phyloP scores from a whole-genome alignment of 2,113 vertebrate species.

The Oreotrochilus melanogaster region DNA sequence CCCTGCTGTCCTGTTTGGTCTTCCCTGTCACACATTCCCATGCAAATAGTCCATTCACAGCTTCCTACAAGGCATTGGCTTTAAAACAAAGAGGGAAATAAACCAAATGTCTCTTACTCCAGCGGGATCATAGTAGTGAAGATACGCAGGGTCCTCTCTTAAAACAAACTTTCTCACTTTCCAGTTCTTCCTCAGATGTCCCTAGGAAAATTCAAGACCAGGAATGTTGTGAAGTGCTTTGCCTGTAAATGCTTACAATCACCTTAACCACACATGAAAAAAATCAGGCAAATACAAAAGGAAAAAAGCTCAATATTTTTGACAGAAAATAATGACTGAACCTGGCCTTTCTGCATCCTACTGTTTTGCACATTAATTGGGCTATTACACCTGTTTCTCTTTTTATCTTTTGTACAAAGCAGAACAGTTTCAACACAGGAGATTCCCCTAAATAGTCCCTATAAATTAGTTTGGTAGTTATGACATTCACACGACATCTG shows the following conservation, averaged over 20 bases:
- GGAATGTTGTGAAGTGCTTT: not conserved
- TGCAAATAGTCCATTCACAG: not conserved
- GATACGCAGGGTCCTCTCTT: slow-evolving; percentile 93
- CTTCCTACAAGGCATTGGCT: not conserved
- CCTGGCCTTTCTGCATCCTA: not conserved
- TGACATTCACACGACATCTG: not conserved
- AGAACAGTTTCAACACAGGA: not conserved
- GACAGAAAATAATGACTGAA: not conserved
- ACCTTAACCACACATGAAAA: not conserved
- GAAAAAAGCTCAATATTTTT: not conserved
- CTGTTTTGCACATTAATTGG: not conserved
- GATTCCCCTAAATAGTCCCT: not conserved
- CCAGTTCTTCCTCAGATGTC: slow-evolving; percentile 96
- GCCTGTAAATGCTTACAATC: not conserved
- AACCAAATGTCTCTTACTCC: slow-evolving; percentile 78
- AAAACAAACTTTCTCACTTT: slow-evolving; percentile 97
- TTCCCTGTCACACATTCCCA: not conserved
- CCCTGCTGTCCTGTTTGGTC: not conserved
- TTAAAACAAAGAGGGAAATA: slow-evolving; percentile 1
- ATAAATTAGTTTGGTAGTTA: not conserved
- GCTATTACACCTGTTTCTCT: not conserved
- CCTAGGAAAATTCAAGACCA: slow-evolving; percentile 73
- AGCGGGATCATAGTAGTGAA: slow-evolving; percentile 96
- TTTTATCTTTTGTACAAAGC: not conserved
- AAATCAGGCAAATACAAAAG: not conserved